Evolutionary conservation across 2,888 invertebrate genomes (phyloP).

Genomic region (Agrotis ipsilon): DNA sequence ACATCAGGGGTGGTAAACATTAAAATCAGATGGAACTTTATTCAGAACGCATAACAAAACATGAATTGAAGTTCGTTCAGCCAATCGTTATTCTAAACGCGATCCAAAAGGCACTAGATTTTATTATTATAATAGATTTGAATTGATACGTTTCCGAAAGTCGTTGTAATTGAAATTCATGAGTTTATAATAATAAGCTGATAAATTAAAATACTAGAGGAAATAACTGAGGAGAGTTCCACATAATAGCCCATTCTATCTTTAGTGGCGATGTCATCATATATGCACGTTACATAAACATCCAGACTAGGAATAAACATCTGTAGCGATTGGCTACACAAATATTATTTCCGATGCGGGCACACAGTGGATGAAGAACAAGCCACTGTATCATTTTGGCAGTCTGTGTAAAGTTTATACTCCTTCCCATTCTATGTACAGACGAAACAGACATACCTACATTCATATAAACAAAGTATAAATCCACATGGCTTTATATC

Average conservation of each 20-base stretch:
- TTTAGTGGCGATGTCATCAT: neutral
- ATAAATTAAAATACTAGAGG: conserved; percentile 17
- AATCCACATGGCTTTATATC: conserved; percentile 36
- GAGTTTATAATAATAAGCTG: conserved; percentile 30
- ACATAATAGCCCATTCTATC: neutral
- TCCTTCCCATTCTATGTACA: neutral
- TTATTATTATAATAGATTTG: conserved; percentile 75
- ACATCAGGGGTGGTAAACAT: conserved; percentile 42
- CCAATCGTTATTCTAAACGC: conserved; percentile 75
- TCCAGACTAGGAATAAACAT: conserved; percentile 20
- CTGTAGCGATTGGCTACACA: conserved; percentile 25
- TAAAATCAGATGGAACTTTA: conserved; percentile 49
- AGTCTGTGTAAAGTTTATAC: conserved; percentile 27
- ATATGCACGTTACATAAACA: neutral
- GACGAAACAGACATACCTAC: conserved; percentile 19
- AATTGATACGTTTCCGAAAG: conserved; percentile 75
- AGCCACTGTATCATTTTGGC: conserved; percentile 19
- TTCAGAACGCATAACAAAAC: conserved; percentile 52
- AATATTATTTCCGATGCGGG: conserved; percentile 36
- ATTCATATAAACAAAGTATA: conserved; percentile 22
- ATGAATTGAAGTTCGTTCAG: conserved; percentile 61
- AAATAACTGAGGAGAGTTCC: neutral
- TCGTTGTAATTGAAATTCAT: conserved; percentile 73
- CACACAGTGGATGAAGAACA: conserved; percentile 16
- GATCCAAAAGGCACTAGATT: conserved; percentile 85